A percentile compares a stretch with the other conserved stretches of the same genome.
Evolutionary conservation across 2,113 vertebrate genomes (phyloP).

Genomic region (Gasterosteus aculeatus): DNA sequence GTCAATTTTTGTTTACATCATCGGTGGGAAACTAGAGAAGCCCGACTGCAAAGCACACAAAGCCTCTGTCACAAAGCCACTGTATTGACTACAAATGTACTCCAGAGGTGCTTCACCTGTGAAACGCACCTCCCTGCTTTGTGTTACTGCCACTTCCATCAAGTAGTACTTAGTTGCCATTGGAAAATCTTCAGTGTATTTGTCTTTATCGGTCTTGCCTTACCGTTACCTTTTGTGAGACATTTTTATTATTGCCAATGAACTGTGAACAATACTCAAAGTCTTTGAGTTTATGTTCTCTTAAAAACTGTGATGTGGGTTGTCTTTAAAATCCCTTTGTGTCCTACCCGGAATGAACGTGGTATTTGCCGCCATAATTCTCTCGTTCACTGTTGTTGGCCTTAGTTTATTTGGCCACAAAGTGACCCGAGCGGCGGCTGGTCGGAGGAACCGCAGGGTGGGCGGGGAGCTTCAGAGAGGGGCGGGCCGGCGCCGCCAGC

Average conservation of each 20-base stretch:
- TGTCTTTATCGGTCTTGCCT: background rate
- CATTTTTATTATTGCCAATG: constrained; percentile 1
- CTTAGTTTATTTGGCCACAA: background rate
- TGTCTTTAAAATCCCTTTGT: background rate
- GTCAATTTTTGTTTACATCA: constrained; percentile 4
- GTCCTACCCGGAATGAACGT: background rate
- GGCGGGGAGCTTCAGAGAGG: no score
- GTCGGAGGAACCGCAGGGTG: no score
- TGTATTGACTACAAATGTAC: background rate
- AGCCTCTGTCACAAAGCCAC: background rate
- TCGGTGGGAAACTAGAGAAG: background rate
- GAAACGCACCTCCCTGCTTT: constrained; percentile 10
- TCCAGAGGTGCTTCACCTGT: constrained; percentile 1
- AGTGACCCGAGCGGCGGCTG: no score
- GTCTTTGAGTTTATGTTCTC: background rate
- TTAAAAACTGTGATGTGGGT: background rate
- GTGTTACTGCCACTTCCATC: constrained; percentile 13
- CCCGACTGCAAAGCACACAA: background rate
- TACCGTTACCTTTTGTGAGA: background rate
- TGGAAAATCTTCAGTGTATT: background rate
- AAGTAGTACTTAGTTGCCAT: constrained; percentile 1
- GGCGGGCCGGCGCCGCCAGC: no score
- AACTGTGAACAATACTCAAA: background rate
- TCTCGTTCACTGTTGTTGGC: background rate
- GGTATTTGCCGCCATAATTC: background rate